Base-by-base conservation (phyloP, 2,888 invertebrate species). In the Synergus itoensis region DNA sequence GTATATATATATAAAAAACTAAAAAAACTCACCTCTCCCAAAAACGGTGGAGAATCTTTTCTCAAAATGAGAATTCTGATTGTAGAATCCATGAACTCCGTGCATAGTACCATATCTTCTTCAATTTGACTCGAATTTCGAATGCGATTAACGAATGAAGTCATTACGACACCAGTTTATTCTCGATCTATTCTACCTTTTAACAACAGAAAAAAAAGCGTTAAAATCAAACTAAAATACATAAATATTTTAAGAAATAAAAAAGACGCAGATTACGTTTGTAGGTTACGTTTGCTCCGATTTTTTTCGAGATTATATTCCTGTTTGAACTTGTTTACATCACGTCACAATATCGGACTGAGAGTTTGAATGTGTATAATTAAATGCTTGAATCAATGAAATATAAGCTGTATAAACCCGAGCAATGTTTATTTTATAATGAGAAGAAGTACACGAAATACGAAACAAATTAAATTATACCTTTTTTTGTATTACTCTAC, bases 1-100 rank as follows among this genome's bases (percentile, higher is more conserved):
- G 4, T 43, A 28, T 21, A 7, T 12, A 36, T 60, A 77, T n/a
- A n/a, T n/a, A 60, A 48, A 75, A n/a, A 18, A 36, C 9, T 53
- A 3, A 36, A 21, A 18, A n/a, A 40, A 53, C 69, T 79, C 80
- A 88, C 88, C 83, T 87, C 82, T 8, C 88, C 88, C 8, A 48
- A 73, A 12, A 87, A 18, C 7, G 86, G 80, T 16, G 84, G 41
- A 43, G 11, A 16, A 28, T 81, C 21, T 21, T 40, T 21, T 84
- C 40, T 76, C 80, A 81, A 11, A 84, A 79, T 73, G 81, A 78
- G 36, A 84, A 88, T 36, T 73, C 84, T 83, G 11, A 88, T 81
- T 75, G 73, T 28, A 7, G 73, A 78, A 75, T 83, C 64, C 7
- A 69, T 63, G 86, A 87, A 88, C 79, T 87, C 83, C 4, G 81